Percentiles rank a stretch among this genome's conserved stretches.
Conservation (phyloP, 2,113 vertebrate genomes). For the Elachura formosa region DNA sequence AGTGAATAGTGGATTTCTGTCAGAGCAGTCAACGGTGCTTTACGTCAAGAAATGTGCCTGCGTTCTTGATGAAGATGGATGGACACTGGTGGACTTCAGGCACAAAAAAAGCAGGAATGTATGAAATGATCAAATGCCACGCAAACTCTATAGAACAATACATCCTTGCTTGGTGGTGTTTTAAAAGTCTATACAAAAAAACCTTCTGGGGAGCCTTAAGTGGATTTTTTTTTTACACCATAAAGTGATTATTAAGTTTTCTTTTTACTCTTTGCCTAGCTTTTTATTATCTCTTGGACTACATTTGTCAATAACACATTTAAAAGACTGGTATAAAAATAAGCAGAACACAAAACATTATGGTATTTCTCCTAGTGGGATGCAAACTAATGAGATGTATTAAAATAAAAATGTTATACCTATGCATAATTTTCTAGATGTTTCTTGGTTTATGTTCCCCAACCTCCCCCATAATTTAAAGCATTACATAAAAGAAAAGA, state of each 20-base stretch:
- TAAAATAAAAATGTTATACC: conserved; percentile 78
- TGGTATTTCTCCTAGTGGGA: conserved; percentile 69
- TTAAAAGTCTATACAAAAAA: conserved; percentile 72
- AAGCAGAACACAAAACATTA: conserved; percentile 59
- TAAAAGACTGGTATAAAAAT: conserved; percentile 70
- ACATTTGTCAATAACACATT: conserved; percentile 71
- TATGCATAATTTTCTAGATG: conserved; percentile 70
- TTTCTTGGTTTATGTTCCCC: conserved; percentile 68
- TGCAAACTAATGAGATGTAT: conserved; percentile 76
- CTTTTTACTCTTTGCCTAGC: conserved; percentile 77
- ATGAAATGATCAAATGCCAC: conserved; percentile 63
- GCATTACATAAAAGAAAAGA: conserved; percentile 43
- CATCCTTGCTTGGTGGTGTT: conserved; percentile 67
- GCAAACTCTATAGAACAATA: conserved; percentile 59
- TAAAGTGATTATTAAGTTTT: conserved; percentile 81
- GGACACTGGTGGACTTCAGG: conserved; percentile 46
- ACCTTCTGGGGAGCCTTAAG: conserved; percentile 80
- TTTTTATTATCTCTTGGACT: conserved; percentile 75
- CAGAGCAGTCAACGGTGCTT: conserved; percentile 73
- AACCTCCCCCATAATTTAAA: conserved; percentile 61
- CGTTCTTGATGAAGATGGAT: conserved; percentile 63
- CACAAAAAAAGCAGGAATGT: conserved; percentile 68
- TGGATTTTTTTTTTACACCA: conserved; percentile 77
- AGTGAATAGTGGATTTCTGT: conserved; percentile 59
- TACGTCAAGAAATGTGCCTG: conserved; percentile 65